Conservation (phyloP, 2,113 vertebrate genomes). For the Caretta caretta region DNA sequence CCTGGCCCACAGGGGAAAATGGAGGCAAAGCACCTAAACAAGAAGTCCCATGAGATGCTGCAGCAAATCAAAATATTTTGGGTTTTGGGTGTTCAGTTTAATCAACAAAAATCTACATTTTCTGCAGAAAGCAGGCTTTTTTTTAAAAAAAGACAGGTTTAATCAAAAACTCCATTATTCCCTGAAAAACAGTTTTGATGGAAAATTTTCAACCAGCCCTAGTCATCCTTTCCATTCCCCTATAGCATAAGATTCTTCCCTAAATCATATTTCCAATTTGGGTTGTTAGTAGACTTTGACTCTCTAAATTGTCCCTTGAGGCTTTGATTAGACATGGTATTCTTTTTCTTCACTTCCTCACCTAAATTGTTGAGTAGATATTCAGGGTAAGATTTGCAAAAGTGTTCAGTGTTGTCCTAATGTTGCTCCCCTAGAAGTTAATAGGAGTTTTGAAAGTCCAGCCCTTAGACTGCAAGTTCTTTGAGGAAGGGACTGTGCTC, state of each 20-base stretch:
- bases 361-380: not conserved
- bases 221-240: not conserved
- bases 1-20: too few species aligned
- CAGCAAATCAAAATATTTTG: not conserved
- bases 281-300: not conserved
- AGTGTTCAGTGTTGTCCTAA: not conserved
- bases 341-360: rapidly evolving
- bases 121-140: not conserved
- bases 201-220: not conserved
- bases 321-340: not conserved
- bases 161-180: not conserved
- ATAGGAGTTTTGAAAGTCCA: rapidly evolving
- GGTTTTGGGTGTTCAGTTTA: not conserved
- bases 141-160: not conserved
- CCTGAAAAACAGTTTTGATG: not conserved
- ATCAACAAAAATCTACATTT: not conserved
- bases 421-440: not conserved
- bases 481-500: not conserved
- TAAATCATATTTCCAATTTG: not conserved
- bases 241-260: not conserved
- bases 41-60: not conserved
- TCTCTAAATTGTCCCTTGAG: not conserved
- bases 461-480: not conserved
- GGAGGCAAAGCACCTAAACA: too few species aligned
- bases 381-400: not conserved